Evolutionary conservation across 2,113 vertebrate genomes (phyloP), one percentile per base, ranked within the genome.

Genomic region (Gnathonemus echidnorhynchus): DNA sequence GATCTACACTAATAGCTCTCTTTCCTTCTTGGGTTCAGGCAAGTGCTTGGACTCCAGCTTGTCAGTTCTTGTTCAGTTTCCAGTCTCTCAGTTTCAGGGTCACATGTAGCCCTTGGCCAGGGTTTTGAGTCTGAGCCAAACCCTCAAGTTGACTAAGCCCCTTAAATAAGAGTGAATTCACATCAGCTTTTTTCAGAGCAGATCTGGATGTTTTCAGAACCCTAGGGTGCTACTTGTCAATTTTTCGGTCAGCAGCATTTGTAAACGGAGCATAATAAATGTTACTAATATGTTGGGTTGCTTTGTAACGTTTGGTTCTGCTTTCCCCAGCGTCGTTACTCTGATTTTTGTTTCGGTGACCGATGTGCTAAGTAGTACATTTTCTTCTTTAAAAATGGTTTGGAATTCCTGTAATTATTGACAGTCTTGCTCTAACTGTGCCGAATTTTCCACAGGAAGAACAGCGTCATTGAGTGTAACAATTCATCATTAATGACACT

Each of bases 1-100:
- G 35, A 88, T 66, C 56, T 27, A 74, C 93, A 89, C 90, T 91
- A 88, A 91, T 91, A 95, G 94, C 95, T 95, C 95, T 89, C 93
- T 91, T 74, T 94, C 94, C 92, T 77, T 92, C n/a, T 1, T 93
- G 92, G 95, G 93, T 53, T 66, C 1, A 35, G 80, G 86, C 66
- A 87, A 87, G 49, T 48, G 2, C 84, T 86, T 27, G 21, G 50
- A 87, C 24, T 52, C 86, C 86, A 87, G 49, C 49, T 35, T 52
- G 80, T 85, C 80, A 46, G 86, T 24, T 52, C 48, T 87, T 27
- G 48, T 87, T 87, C 86, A 27, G 2, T 77, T 77, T 77, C 70
- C 31, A 39, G 70, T 77, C 70, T 39, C 70, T 77, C 70, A 11
- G 80, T 24, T 45, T 85, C 45, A 85, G 45, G 45, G 42, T 85